Conservation (phyloP, 64 coral and sea anemone species). For the Dendrophyllia cribrosa region DNA sequence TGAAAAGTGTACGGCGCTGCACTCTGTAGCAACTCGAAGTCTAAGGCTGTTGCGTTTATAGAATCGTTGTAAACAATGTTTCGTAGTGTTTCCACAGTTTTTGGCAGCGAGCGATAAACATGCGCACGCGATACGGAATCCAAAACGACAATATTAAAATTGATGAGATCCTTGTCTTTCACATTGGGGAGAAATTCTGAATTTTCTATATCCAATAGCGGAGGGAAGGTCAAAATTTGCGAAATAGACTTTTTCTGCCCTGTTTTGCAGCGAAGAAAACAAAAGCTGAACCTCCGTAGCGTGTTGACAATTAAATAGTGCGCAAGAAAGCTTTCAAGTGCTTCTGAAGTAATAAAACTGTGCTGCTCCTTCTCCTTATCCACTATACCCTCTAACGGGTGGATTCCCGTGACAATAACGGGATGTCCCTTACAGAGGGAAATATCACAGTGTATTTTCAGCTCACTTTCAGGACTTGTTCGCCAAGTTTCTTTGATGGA, state of each 20-base stretch:
- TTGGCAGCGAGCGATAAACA: slow-evolving; percentile 89
- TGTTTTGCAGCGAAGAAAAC: slow-evolving; percentile 49
- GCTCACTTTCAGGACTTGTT: slow-evolving; percentile 25
- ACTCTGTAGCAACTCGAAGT: slow-evolving; percentile 91
- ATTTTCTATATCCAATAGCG: slow-evolving; percentile 25
- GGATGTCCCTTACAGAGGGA: slow-evolving; percentile 31
- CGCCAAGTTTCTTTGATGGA: slow-evolving; percentile 30
- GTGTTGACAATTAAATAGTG: slow-evolving; percentile 27
- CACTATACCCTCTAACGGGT: slow-evolving; percentile 52
- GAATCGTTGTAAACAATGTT: slow-evolving; percentile 74
- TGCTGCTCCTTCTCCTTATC: slow-evolving; percentile 12
- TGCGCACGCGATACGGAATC: slow-evolving; percentile 88
- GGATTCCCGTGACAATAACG: slow-evolving; percentile 25
- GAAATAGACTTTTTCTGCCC: background rate
- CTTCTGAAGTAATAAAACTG: background rate
- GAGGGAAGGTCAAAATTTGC: slow-evolving; percentile 70
- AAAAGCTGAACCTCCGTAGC: slow-evolving; percentile 54
- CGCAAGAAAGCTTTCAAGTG: slow-evolving; percentile 1
- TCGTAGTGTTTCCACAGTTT: slow-evolving; percentile 71
- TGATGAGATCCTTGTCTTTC: slow-evolving; percentile 54
- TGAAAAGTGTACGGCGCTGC: slow-evolving; percentile 84
- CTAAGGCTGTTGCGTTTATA: slow-evolving; percentile 67
- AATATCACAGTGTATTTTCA: slow-evolving; percentile 49
- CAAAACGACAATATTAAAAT: slow-evolving; percentile 83
- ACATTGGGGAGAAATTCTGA: slow-evolving; percentile 23